Conservation (phyloP, 2,797 vertebrate species). For the Neomorphus geoffroyi region DNA sequence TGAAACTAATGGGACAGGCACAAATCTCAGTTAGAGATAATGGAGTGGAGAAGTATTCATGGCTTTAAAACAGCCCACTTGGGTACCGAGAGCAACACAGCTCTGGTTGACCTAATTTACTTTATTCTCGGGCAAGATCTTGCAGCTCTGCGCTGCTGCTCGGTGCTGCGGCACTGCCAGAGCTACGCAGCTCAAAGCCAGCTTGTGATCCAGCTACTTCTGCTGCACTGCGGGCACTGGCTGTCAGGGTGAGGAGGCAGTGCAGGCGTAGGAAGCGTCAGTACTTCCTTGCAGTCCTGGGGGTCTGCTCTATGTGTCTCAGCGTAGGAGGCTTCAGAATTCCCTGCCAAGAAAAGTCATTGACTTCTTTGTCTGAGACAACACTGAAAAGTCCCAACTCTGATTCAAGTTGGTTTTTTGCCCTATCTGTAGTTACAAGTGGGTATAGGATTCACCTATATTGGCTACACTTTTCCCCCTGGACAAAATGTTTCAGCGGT, state of each 20-base stretch:
- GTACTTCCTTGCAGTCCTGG: neutral
- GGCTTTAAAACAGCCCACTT: neutral
- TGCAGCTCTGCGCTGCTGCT: neutral
- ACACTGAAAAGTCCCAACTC: neutral
- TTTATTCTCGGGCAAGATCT: neutral
- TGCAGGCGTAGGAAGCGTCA: fast-evolving
- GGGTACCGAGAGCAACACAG: neutral
- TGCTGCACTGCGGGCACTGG: fast-evolving
- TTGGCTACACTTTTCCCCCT: neutral
- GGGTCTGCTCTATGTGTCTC: neutral
- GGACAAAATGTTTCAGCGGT: neutral
- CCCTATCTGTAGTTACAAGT: neutral
- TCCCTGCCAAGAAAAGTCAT: neutral
- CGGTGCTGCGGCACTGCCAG: neutral
- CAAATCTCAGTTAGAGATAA: neutral
- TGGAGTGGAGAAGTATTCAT: neutral
- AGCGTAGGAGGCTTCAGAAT: neutral
- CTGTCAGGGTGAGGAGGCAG: neutral
- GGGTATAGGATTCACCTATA: neutral
- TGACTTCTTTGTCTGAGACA: neutral
- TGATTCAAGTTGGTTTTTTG: neutral
- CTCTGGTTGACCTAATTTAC: neutral
- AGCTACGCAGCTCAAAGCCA: neutral
- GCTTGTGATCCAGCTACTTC: neutral
- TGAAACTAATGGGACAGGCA: neutral